A percentile compares a stretch with the other conserved stretches of the same genome.
Evolutionary conservation across 1,140 invertebrate species (phyloP).

Genomic region (Arion vulgaris): DNA sequence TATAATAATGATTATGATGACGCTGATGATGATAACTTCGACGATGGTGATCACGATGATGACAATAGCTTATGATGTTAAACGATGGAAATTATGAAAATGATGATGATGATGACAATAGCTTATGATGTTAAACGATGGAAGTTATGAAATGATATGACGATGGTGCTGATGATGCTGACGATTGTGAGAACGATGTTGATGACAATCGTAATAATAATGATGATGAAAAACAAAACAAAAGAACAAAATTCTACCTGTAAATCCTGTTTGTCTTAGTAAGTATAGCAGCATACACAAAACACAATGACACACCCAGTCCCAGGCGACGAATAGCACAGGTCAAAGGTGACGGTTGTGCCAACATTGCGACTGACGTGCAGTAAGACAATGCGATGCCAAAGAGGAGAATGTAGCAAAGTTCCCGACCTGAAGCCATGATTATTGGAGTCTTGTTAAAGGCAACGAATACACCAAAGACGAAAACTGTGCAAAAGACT

Average conservation of each 20-base stretch:
- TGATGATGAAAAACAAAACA: no score
- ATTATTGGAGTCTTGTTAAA: conserved; percentile 70
- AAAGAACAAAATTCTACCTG: conserved; percentile 56
- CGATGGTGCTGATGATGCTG: no score
- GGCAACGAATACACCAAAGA: conserved; percentile 66
- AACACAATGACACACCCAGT: conserved; percentile 80
- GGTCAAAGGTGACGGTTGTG: conserved; percentile 76
- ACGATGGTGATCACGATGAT: no score
- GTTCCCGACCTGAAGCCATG: conserved; percentile 72
- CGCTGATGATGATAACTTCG: no score
- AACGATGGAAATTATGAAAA: no score
- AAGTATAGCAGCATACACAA: conserved; percentile 84
- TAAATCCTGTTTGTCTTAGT: conserved; percentile 86
- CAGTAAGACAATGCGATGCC: conserved; percentile 71
- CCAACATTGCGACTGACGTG: conserved; percentile 69
- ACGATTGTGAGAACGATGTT: no score
- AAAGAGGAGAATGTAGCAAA: conserved; percentile 70
- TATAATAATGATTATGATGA: no score
- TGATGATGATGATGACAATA: no score
- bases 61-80: no score
- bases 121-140: no score
- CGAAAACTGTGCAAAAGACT: conserved; percentile 65
- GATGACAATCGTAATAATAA: no score
- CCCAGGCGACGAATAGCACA: conserved; percentile 79
- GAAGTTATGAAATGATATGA: no score